Evolutionary conservation across 2,797 vertebrate species (phyloP).

Genomic region (Chloroceryle inda): DNA sequence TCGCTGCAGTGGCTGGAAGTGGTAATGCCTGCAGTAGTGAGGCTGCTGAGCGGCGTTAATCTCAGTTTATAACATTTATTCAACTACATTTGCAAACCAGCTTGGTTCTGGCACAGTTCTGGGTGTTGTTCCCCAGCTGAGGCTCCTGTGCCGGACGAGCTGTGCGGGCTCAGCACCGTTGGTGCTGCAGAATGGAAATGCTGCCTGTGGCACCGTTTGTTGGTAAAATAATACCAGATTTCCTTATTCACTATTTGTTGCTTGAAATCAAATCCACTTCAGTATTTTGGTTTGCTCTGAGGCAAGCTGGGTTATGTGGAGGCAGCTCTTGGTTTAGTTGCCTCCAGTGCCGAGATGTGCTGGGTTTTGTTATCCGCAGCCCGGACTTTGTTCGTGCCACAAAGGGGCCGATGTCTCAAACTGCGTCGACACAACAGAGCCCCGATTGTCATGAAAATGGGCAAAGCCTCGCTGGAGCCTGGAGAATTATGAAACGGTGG

Average conservation of each 20-base stretch:
- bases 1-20: not conserved
- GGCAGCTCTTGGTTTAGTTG: not conserved
- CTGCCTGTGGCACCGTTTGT: fast-evolving
- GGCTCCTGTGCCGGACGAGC: not conserved
- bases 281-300: not conserved
- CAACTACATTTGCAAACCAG: not conserved
- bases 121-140: not conserved
- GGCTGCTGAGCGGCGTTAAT: not conserved
- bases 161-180: fast-evolving
- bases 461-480: not conserved
- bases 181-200: fast-evolving
- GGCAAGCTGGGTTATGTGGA: not conserved
- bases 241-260: not conserved
- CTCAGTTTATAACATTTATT: not conserved
- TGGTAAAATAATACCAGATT: not conserved
- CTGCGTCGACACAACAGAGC: constrained; percentile 50
- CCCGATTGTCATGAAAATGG: constrained; percentile 65
- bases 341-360: not conserved
- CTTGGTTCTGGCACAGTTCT: not conserved
- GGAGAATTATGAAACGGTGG: not conserved
- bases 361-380: not conserved
- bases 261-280: not conserved
- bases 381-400: constrained; percentile 55
- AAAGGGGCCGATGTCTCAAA: constrained; percentile 53
- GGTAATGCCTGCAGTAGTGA: fast-evolving